Evolutionary conservation across 2,888 invertebrate species (phyloP), one percentile per base, ranked within the genome.

Genomic region (Carpatolechia fugitivella): DNA sequence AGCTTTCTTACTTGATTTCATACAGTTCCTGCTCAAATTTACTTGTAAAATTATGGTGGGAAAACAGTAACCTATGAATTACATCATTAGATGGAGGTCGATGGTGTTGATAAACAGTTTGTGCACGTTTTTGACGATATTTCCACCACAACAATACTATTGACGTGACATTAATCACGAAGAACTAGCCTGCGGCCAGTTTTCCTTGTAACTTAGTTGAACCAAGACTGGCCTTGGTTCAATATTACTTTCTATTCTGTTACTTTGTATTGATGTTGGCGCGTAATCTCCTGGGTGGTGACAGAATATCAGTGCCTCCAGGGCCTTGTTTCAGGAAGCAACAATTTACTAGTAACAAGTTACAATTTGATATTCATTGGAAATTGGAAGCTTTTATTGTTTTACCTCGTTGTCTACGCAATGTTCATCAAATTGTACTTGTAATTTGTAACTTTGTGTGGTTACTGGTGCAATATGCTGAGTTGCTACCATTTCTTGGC

Each of bases 31-130:
- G 13, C 3, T 31, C 10, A 31, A 4, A 47, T 16, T 47, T 8
- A 1, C 31, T 10, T 8, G 8, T 14, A 47, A 20, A 67, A 68
- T 85, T 85, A 87, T 86, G 89, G 89, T 83, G 89, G 89, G 88
- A 88, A 88, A 85, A 69, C 71, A 68, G 73, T 89, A 89, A 88
- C 88, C 89, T 89, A 86, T 78, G 68, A 65, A 80, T 87, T 87
- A 85, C 86, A 87, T 88, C 85, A 86, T 66, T 60, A 61, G 73
- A 73, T 75, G 76, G 88, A 86, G 88, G 89, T 87, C 87, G 86
- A 64, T 74, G 68, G 63, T 90, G 89, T 90, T 89, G 81, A 88
- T 88, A 82, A 90, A 90, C 89, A 90, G 68, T 74, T 76, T 68
- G 69, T 66, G 64, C 68, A 71, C 63, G 74, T 74, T 76, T 74